A percentile compares a stretch with the other conserved stretches of the same genome.
These are phyloP conservation scores for Scelioninae gen. 2 DNA, from an alignment of 2,888 invertebrate species.

Conservation along the genomic window DNA sequence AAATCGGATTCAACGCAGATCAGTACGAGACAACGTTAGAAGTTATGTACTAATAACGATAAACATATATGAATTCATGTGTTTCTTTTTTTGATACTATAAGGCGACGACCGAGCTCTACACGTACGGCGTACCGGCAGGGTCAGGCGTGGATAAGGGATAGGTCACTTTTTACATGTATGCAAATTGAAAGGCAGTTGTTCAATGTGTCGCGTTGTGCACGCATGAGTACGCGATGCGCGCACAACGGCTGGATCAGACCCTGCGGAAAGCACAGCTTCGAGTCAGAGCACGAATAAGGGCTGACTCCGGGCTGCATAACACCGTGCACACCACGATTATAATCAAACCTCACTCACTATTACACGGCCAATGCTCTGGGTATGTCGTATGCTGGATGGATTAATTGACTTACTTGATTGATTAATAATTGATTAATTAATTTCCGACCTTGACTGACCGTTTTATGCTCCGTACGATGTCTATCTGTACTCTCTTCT, in stretches of 20 bases:
- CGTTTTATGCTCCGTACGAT: constrained; percentile 66
- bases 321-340: constrained; percentile 69
- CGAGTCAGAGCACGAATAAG: constrained; percentile 47
- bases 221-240: constrained; percentile 40
- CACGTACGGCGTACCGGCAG: no score
- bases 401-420: constrained; percentile 69
- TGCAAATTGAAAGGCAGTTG: constrained; percentile 39
- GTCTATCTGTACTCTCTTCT: constrained; percentile 61
- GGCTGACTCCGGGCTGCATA: constrained; percentile 56
- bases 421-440: constrained; percentile 64
- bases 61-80: no score
- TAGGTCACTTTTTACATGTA: constrained; percentile 56
- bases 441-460: constrained; percentile 68
- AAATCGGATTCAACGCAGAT: no score
- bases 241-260: constrained; percentile 31
- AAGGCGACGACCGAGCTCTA: no score
- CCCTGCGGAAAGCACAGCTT: constrained; percentile 55
- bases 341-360: constrained; percentile 69
- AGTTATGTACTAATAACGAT: no score
- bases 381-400: constrained; percentile 76
- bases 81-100: no score
- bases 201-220: constrained; percentile 38
- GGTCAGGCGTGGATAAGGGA: no score
- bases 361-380: constrained; percentile 74
- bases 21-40: no score